Percentiles rank a stretch among this genome's conserved stretches.
Conservation (phyloP, 2,797 vertebrate species). For the Lepus oiostolus region DNA sequence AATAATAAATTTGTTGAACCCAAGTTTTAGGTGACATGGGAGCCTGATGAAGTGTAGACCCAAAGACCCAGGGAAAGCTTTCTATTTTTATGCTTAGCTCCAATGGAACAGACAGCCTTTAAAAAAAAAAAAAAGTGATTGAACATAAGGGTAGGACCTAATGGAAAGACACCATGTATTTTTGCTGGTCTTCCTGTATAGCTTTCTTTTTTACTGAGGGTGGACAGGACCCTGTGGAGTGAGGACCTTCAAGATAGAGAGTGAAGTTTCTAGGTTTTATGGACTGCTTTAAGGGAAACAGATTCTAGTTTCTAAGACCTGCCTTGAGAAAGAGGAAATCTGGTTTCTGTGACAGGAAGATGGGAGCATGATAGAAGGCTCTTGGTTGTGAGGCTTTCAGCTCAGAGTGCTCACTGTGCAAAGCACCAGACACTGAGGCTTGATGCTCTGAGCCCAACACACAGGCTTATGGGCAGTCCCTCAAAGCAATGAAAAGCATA, state of each 20-base stretch:
- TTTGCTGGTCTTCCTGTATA: neutral
- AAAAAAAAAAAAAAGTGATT: neutral
- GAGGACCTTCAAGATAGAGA: neutral
- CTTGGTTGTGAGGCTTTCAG: neutral
- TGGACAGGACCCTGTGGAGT: neutral
- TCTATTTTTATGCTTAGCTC: neutral
- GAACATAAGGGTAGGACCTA: neutral
- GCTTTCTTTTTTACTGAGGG: neutral
- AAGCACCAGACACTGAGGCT: neutral
- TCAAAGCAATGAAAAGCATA: neutral
- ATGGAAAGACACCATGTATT: neutral
- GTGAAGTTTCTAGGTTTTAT: neutral
- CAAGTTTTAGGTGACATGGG: neutral
- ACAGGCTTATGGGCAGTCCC: neutral
- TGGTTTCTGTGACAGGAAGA: too few species aligned
- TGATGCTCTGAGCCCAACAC: too few species aligned
- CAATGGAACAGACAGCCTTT: too few species aligned
- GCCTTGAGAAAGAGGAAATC: neutral
- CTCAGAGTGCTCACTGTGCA: neutral
- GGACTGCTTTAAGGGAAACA: neutral
- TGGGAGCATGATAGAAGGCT: neutral
- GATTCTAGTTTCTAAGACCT: neutral
- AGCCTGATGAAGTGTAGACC: neutral
- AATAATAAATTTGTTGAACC: neutral
- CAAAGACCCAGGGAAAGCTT: neutral